Evolutionary conservation across 2,797 vertebrate species (phyloP), one percentile per base, ranked within the genome.

Genomic region (Manis javanica): DNA sequence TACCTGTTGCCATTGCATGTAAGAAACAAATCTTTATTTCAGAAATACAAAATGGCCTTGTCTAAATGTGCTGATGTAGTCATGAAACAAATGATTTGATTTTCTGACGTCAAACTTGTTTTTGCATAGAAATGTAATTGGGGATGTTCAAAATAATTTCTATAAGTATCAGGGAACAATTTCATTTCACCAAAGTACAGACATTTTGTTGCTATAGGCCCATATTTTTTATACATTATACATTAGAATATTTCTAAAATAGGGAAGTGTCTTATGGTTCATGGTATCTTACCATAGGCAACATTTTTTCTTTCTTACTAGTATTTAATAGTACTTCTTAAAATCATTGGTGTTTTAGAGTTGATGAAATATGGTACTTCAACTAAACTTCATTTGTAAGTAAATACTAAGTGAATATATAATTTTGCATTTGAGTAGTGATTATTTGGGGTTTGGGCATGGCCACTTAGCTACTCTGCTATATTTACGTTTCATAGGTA

Each of bases 171-270:
- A 68, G 59, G 49, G 21, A 71, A 42, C 37, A 94, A 7, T 86
- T 78, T 88, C 26, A 59, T 79, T 86, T 97, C 55, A 51, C 68
- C 29, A 39, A 72, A 93, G 64, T n/a, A 34, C 13, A 72, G 68
- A n/a, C 12, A 89, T 92, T 95, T 86, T 78, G 23, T 93, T 93
- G 39, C 9, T 4, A 7, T 88, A 88, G 49, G 42, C 31, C 14
- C 3, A 11, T 23, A 21, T 55, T 78, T 91, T 84, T 53, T 81
- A 53, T 89, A 46, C 46, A 46, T 92, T 88, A 71, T 26, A 61
- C 4, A 59, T 88, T 61, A 26, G 61, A 93, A 66, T 37, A 93
- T 90, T 97, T 78, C n/a, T 91, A 69, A 96, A 85, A 42, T 91
- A 82, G 39, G 49, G 15, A 71, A 79, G 7, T 64, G 15, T 84